Base-by-base conservation (phyloP, 2,113 vertebrate species). In the Clarias magur region DNA sequence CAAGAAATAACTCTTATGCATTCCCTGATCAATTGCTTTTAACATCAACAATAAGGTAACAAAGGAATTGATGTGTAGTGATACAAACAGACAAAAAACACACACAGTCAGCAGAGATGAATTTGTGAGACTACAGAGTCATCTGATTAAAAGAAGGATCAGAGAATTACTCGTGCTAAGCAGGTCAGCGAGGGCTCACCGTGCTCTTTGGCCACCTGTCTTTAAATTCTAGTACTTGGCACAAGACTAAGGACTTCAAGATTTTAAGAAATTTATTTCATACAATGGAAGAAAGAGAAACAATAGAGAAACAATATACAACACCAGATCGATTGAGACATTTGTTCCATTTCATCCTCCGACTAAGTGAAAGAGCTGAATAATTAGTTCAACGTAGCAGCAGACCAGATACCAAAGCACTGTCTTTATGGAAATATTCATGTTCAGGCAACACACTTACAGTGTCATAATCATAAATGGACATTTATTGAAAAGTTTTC, bases 111-210 rank as follows among this genome's bases (percentile, higher is more conserved):
- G 72, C 70, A 56, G 25, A 82, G 79, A 68, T 17, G 12, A 87
- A 79, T 78, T 59, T 17, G 57, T 27, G 53, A 80, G 76, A 59
- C 73, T 78, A 76, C 13, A 19, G 9, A 63, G 80, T 62, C n/a
- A 1, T 19, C 38, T 87, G 72, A 87, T 83, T 85, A 62, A 53
- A 56, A 16, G 42, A 76, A 53, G 80, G 86, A 87, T 87, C 70
- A 83, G 80, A 73, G 86, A 83, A 78, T 87, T 87, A 87, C 81
- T 56, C 1, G 17, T 42, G 86, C 73, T 78, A 78, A 87, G 72
- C 65, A 59, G 81, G 72, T 87, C 73, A 79, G 9, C 42, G n/a
- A 17, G 62, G 81, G 72, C 81, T 87, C 80, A 68, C 27, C 13
- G n/a, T 27, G 48, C 80, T 87, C 48, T 65, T 87, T 87, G 73